Conservation (phyloP, 2,797 vertebrate species). For the Parambassis ranga region DNA sequence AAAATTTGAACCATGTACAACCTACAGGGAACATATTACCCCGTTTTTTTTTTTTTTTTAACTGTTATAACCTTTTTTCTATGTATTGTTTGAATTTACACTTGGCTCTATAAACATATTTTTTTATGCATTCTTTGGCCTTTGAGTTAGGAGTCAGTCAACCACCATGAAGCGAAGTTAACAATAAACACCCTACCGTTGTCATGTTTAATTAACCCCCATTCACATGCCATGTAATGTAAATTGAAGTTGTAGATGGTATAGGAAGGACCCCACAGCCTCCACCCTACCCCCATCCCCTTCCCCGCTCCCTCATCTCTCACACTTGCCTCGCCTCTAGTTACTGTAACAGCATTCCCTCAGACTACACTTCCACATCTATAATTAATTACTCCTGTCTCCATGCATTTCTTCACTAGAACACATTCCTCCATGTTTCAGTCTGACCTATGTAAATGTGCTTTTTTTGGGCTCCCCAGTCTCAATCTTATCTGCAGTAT, state of each 20-base stretch:
- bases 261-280: conserved; percentile 19
- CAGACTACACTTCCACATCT: conserved; percentile 74
- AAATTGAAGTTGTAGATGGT: conserved; percentile 71
- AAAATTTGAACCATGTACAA: not conserved
- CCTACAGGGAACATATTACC: not conserved
- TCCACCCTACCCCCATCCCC: conserved; percentile 21
- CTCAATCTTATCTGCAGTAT: conserved; percentile 20
- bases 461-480: conserved; percentile 6
- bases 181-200: conserved; percentile 59
- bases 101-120: conserved; percentile 34
- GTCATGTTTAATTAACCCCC: conserved; percentile 78
- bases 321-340: conserved; percentile 62
- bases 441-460: conserved; percentile 44
- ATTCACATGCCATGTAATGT: conserved; percentile 63
- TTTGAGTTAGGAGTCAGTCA: conserved; percentile 60
- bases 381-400: conserved; percentile 81
- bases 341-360: conserved; percentile 76
- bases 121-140: conserved; percentile 66
- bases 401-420: conserved; percentile 65
- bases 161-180: conserved; percentile 58
- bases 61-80: conserved; percentile 2
- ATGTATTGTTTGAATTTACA: conserved; percentile 27
- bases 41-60: not conserved
- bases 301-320: conserved; percentile 29
- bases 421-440: conserved; percentile 56